Evolutionary conservation across 2,888 invertebrate species (phyloP).

Genomic region (Plebejus melissa): DNA sequence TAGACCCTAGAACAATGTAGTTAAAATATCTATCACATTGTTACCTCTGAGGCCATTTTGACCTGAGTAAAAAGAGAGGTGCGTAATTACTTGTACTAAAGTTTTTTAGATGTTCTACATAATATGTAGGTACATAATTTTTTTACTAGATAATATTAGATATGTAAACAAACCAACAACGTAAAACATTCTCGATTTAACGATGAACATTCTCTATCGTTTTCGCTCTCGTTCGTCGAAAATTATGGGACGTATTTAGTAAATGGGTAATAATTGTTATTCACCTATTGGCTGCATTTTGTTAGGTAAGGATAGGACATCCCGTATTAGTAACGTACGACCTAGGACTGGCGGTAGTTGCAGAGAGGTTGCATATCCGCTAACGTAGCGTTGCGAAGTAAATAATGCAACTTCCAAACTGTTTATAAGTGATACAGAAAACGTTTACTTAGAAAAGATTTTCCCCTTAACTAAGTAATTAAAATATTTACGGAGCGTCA

Average conservation of each 20-base stretch:
- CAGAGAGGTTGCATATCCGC: not conserved
- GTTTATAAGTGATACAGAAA: not conserved
- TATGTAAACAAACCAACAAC: too few species aligned
- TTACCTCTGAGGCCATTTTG: too few species aligned
- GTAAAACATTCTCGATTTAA: too few species aligned
- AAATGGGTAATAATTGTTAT: not conserved
- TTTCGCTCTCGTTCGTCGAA: too few species aligned
- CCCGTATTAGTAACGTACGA: not conserved
- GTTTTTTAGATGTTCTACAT: too few species aligned
- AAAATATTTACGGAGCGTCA: not conserved
- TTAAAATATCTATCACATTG: not conserved
- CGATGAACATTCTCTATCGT: too few species aligned
- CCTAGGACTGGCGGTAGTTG: not conserved
- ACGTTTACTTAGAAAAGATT: not conserved
- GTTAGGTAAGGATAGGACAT: not conserved
- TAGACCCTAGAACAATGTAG: too few species aligned
- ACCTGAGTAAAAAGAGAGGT: too few species aligned
- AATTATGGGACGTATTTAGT: too few species aligned
- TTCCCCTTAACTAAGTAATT: not conserved
- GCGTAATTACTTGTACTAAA: too few species aligned
- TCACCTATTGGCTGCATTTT: conserved; percentile 5
- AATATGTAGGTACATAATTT: too few species aligned
- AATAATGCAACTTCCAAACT: not conserved
- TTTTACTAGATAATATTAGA: too few species aligned
- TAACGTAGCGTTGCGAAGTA: not conserved